Base-by-base conservation (phyloP, 2,113 vertebrate genomes). In the Corydoras maculifer region DNA sequence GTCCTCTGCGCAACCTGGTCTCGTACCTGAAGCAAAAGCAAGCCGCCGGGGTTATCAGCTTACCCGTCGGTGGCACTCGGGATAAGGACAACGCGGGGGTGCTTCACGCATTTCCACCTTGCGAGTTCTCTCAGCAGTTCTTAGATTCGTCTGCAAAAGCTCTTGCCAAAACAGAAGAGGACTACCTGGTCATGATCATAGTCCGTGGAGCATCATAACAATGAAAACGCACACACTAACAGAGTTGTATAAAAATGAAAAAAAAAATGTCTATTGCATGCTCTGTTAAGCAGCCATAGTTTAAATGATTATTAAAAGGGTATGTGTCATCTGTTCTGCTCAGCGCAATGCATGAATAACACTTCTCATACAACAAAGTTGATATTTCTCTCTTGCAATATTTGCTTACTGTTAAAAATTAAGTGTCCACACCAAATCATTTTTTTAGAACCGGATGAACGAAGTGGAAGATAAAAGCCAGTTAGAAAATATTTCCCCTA, bases 11-110 rank as follows among this genome's bases (percentile, higher is more conserved):
- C 84, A 99, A 99, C 92, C 93, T 99, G 87, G 97, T 99, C 83
- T 99, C 96, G 79, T 99, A 99, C 81, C 91, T 99, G 91, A 99
- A 98, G 91, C 97, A 99, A 94, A 99, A 99, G 88, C 96, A 99
- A 87, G 97, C 97, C n/a, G 97, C 96, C 29, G 97, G 97, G 73
- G 97, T 99, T 84, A 99, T 99, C 90, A 98, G 96, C 87, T 92
- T 99, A 68, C 97, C 97, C 6, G 94, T 99, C 13, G 95, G 97
- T 78, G 95, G 95, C 69, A 94, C 94, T 87, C 92, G 96, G 88
- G 97, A 99, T 93, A 99, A 98, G 88, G 96, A 99, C 91, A 94
- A 94, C 90, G 91, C 92, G 31, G 97, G 97, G 80, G 95, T 99
- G 61, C 94, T 99, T 86, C 97, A 99, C 83, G 96, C 97, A 82